phyloP scores from a whole-genome alignment of 2,113 vertebrate genomes.

The Sminthopsis crassicaudata region DNA sequence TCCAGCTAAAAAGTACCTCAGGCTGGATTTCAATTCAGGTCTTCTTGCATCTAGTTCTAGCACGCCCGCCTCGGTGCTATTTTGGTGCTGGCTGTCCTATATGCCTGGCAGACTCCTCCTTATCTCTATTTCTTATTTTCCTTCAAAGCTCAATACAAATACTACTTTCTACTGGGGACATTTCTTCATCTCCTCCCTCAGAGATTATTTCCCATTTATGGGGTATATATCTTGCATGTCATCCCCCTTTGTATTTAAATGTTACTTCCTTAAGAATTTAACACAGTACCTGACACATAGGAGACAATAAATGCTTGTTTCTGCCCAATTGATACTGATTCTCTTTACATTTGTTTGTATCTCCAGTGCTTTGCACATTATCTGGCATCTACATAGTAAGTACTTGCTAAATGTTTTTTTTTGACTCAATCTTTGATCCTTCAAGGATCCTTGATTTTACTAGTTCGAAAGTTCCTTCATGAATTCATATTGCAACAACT shows the following conservation, averaged over 20 bases:
- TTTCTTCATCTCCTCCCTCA: neutral
- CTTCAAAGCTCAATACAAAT: neutral
- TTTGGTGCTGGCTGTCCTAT: neutral
- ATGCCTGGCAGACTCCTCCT: neutral
- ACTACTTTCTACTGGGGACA: neutral
- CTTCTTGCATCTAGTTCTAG: neutral
- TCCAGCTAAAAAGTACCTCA: neutral
- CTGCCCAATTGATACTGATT: neutral
- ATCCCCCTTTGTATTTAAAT: neutral
- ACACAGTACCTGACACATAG: neutral
- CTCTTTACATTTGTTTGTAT: neutral
- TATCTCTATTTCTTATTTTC: neutral
- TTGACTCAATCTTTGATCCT: neutral
- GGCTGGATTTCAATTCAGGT: neutral
- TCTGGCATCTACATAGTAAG: neutral
- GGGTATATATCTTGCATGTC: neutral
- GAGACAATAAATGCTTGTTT: neutral
- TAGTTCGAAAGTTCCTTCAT: neutral
- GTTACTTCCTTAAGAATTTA: neutral
- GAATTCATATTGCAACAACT: neutral
- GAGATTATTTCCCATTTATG: neutral
- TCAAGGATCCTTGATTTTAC: neutral
- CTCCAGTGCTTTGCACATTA: neutral
- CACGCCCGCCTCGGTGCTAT: neutral
- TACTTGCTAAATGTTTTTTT: neutral